Evolutionary conservation across 2,797 vertebrate species (phyloP), one percentile per base, ranked within the genome.

Genomic region (Anguilla marmorata): DNA sequence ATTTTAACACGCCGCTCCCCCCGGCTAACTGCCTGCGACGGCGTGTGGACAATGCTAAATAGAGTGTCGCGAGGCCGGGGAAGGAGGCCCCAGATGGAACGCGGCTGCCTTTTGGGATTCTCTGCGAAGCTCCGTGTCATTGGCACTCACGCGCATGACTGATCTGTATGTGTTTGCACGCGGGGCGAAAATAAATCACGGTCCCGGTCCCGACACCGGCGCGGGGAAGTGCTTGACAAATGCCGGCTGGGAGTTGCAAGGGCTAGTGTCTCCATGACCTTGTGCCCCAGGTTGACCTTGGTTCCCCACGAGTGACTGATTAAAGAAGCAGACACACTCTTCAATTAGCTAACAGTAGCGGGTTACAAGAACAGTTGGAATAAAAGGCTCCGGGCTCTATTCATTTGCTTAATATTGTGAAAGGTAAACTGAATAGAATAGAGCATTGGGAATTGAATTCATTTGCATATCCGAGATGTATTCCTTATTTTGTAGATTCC

Each of bases 1-100:
- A 48, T 37, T 80, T 27, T 58, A 88, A 85, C 66, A 76, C 84
- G n/a, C 30, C 21, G 82, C 30, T 48, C 33, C 8, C 21, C 45
- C 30, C 33, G 87, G 87, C 72, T 54, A 60, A 79, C 30, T 82
- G 88, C 74, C 76, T 33, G 37, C 48, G 16, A 33, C 16, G 24
- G 33, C 11, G 41, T 86, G 88, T 52, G 58, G 84, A 60, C 84
- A 85, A 88, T 69, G 45, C 85, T 82, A 83, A 60, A 69, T 33
- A 76, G 58, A 52, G 88, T 37, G 41, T 54, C n/a, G 27, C 60
- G 33, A 83, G 9, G 50, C 72, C 24, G 41, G 41, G 41, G 41
- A 41, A 27, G 48, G 41, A 83, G 11, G 50, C 2, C 27, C 86
- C 41, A 33, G 48, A 85, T 33, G 63, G 12, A 69, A 80, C 2